A percentile compares a stretch with the other conserved stretches of the same genome.
phyloP scores from a whole-genome alignment of 2,888 invertebrate genomes.

The Nezara viridula region DNA sequence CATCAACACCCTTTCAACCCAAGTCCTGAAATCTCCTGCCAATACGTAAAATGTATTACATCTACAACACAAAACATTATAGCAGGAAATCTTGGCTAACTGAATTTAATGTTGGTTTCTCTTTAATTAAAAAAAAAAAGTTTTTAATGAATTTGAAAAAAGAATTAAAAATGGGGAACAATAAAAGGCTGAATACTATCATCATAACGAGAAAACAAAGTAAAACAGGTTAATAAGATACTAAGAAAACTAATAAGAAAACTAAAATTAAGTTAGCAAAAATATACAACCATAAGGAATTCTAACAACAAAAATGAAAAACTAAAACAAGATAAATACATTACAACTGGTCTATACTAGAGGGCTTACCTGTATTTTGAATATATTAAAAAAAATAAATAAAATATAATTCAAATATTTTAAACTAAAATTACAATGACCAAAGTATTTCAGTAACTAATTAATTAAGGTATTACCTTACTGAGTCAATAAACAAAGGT shows the following conservation, averaged over 20 bases:
- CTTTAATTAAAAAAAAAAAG: no score
- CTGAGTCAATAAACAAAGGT: no score
- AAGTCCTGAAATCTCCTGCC: conserved; percentile 13
- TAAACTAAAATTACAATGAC: background rate
- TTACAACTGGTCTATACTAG: background rate
- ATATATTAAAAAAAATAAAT: background rate
- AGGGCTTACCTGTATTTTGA: background rate
- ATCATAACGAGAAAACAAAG: no score
- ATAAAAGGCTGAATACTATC: no score
- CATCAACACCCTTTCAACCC: background rate
- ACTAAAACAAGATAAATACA: background rate
- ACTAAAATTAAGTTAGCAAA: background rate
- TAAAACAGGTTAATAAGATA: no score
- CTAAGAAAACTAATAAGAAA: no score
- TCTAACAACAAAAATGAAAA: background rate
- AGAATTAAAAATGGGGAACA: no score
- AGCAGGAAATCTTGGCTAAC: background rate
- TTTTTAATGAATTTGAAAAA: no score
- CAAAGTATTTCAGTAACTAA: background rate
- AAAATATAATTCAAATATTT: background rate
- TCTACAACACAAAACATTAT: background rate
- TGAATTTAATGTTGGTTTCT: background rate
- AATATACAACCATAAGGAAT: background rate
- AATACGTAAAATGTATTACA: conserved; percentile 32
- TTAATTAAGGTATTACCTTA: background rate